Evolutionary conservation across 2,797 vertebrate genomes (phyloP), one percentile per base, ranked within the genome.

Genomic region (Clarias pachynema): DNA sequence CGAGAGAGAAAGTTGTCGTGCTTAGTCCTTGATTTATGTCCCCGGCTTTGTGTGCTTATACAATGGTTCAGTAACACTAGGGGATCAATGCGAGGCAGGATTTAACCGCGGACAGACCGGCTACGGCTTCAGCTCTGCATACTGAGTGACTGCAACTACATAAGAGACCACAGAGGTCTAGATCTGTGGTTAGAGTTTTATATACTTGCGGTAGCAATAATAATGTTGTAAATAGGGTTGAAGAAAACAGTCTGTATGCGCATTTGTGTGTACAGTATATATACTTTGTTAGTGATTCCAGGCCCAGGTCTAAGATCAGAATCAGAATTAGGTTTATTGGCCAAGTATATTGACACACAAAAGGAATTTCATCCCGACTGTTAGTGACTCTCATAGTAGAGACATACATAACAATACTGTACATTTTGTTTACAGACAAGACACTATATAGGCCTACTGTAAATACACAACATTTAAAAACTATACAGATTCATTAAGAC

Each of bases 1-100:
- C 65, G 31, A 29, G 72, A 75, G 81, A 86, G 85, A 88, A 88
- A 86, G 86, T 86, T 88, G 81, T 86, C 84, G 72, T 84, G 72
- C 78, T 85, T 82, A 88, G 85, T 81, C 40, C 81, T 89, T 90
- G 89, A 89, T 90, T 91, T 89, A 87, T 87, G 88, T 86, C 84
- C 77, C 8, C 1, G 72, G 85, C 88, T 81, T 88, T 89, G 86
- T 89, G 80, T 56, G 89, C 84, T 75, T 81, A 89, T 85, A 89
- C 88, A 88, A 91, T 87, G 87, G 86, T 86, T 84, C 82, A 85
- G 84, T 86, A 68, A 78, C 72, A 70, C 81, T 53, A 72, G 75
- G 62, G 80, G 87, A 89, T 90, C 88, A 74, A 91, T 89, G 84
- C 80, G 40, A 84, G 77, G 69, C 79, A 69, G 57, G 70, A 80